phyloP scores from a whole-genome alignment of 2,888 invertebrate genomes.

The Ennomos erosarius region DNA sequence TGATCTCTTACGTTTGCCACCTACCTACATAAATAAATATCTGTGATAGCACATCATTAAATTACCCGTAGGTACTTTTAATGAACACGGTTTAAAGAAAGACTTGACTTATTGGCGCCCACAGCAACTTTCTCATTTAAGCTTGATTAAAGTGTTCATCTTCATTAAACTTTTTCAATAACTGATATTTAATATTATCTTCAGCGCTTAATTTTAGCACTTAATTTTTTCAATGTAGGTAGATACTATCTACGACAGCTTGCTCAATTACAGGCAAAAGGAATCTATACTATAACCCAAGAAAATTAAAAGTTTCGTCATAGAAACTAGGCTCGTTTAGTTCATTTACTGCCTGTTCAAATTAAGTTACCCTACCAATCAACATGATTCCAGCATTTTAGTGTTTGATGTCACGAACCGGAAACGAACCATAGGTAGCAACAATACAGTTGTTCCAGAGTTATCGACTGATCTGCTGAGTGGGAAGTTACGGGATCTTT shows the following conservation, averaged over 20 bases:
- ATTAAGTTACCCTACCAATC: constrained; percentile 19
- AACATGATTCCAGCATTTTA: constrained; percentile 30
- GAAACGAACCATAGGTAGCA: constrained; percentile 28
- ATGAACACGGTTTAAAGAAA: too few species aligned
- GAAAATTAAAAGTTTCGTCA: too few species aligned
- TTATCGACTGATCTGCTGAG: constrained; percentile 10
- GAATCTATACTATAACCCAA: too few species aligned
- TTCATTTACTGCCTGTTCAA: constrained; percentile 18
- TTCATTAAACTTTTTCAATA: constrained; percentile 6
- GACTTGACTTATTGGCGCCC: too few species aligned
- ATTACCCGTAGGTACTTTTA: too few species aligned
- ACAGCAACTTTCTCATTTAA: constrained; percentile 1
- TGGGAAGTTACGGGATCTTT: constrained; percentile 14
- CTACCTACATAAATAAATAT: too few species aligned
- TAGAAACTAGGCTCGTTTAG: not conserved
- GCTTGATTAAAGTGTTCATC: constrained; percentile 2
- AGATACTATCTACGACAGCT: too few species aligned
- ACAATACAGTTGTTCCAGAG: constrained; percentile 16
- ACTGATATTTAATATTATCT: not conserved
- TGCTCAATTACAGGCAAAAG: too few species aligned
- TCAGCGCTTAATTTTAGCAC: too few species aligned
- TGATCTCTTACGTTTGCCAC: too few species aligned
- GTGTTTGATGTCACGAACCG: constrained; percentile 25
- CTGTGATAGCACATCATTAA: too few species aligned
- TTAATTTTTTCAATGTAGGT: too few species aligned